Conservation (phyloP, 2,113 vertebrate genomes). For the Atherinomorus stipes region DNA sequence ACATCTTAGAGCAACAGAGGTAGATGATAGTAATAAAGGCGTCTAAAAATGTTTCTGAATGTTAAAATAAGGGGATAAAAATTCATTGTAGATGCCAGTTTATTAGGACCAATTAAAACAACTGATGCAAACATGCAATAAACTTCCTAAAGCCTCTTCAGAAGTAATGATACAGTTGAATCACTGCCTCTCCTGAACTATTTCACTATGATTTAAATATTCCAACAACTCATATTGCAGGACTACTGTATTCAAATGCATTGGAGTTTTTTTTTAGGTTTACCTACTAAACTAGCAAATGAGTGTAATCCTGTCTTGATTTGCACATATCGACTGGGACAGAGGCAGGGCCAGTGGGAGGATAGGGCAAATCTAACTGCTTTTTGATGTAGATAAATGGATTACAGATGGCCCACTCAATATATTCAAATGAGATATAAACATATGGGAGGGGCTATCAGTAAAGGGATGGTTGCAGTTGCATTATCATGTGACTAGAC, state of each 20-base stretch:
- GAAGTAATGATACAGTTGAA: neutral
- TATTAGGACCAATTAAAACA: neutral
- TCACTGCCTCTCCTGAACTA: neutral
- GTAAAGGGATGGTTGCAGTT: slow-evolving; percentile 50
- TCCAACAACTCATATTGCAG: neutral
- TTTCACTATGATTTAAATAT: neutral
- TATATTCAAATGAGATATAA: slow-evolving; percentile 84
- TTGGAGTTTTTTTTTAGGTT: neutral
- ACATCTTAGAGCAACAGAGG: neutral
- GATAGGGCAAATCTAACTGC: slow-evolving; percentile 71
- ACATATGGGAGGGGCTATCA: slow-evolving; percentile 66
- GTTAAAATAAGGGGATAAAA: neutral
- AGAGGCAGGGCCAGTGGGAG: slow-evolving; percentile 67
- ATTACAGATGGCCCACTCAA: slow-evolving; percentile 86
- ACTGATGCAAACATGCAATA: neutral
- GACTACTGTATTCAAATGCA: neutral
- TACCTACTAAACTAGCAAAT: slow-evolving; percentile 27
- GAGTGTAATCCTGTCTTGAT: slow-evolving; percentile 58
- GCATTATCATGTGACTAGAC: slow-evolving; percentile 30
- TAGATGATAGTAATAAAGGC: neutral
- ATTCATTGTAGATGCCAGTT: neutral
- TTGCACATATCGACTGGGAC: slow-evolving; percentile 47
- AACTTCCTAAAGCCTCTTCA: neutral
- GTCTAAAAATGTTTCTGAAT: neutral
- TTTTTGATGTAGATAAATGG: slow-evolving; percentile 85